These are phyloP conservation scores for Gymnobelideus leadbeateri DNA, from an alignment of 2,113 vertebrate species.

Conservation along the genomic window DNA sequence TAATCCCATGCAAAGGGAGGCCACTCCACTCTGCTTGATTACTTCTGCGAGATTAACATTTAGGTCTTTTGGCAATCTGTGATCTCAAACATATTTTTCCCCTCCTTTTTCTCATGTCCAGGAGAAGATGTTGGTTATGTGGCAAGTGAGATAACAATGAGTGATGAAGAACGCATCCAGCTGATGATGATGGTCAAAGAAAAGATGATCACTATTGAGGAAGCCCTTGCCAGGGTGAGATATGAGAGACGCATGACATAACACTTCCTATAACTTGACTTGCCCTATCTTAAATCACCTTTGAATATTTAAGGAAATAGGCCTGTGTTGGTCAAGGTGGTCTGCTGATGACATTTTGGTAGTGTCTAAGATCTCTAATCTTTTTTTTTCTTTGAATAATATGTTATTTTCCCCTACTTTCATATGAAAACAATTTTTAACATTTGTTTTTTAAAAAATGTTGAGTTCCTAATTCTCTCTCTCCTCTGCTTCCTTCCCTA, in stretches of 20 bases:
- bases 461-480: too few relatives aligned
- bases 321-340: not conserved
- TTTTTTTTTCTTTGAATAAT: not conserved
- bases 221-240: conserved; percentile 96
- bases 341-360: conserved; percentile 7
- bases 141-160: conserved; percentile 99
- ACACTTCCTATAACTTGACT: accelerated
- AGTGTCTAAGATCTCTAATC: not conserved
- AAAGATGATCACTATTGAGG: conserved; percentile 99
- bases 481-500: too few relatives aligned
- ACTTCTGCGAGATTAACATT: accelerated
- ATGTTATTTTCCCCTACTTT: not conserved
- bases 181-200: conserved; percentile 99
- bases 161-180: conserved; percentile 97
- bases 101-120: conserved; percentile 64
- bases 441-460: too few relatives aligned
- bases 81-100: accelerated
- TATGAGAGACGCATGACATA: accelerated
- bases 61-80: accelerated
- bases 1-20: accelerated
- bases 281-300: not conserved
- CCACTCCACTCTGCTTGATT: accelerated
- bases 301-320: not conserved
- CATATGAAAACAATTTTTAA: not conserved
- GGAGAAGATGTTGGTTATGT: conserved; percentile 97